These are phyloP conservation scores for Stomatorhinus ivindoensis DNA, from an alignment of 2,113 vertebrate genomes.

Conservation along the genomic window DNA sequence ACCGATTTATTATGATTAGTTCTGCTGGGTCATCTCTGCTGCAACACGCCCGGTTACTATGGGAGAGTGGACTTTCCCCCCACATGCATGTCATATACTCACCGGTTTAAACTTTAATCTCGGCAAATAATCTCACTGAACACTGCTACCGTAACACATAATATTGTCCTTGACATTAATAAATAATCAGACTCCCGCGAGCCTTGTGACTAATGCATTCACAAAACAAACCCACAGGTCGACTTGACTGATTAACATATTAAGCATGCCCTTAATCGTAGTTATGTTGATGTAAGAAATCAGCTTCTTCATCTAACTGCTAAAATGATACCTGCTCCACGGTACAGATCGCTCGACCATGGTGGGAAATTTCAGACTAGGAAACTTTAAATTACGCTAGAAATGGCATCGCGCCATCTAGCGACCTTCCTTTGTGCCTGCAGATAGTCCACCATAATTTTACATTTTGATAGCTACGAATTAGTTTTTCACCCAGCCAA, in stretches of 20 bases:
- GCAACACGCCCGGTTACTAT: neutral
- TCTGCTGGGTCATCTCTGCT: neutral
- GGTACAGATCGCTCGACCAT: neutral
- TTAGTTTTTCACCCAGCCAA: neutral
- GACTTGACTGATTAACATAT: neutral
- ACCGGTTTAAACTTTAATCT: slow-evolving; percentile 13
- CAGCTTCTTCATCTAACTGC: neutral
- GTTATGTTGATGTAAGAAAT: neutral
- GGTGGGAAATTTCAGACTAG: neutral
- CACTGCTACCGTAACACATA: neutral
- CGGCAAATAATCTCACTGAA: neutral
- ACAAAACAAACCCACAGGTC: neutral
- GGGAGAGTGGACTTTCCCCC: neutral
- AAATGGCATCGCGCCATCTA: neutral
- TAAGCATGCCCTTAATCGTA: neutral
- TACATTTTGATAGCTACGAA: neutral
- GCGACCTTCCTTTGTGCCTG: neutral
- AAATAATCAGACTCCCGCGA: neutral
- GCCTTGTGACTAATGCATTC: neutral
- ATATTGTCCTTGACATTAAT: neutral
- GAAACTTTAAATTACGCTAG: neutral
- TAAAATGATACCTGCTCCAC: neutral
- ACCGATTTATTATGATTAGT: neutral
- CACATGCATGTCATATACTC: neutral
- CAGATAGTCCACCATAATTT: neutral